Base-by-base conservation (phyloP, 64 coral and sea anemone genomes). In the Montipora cactus region DNA sequence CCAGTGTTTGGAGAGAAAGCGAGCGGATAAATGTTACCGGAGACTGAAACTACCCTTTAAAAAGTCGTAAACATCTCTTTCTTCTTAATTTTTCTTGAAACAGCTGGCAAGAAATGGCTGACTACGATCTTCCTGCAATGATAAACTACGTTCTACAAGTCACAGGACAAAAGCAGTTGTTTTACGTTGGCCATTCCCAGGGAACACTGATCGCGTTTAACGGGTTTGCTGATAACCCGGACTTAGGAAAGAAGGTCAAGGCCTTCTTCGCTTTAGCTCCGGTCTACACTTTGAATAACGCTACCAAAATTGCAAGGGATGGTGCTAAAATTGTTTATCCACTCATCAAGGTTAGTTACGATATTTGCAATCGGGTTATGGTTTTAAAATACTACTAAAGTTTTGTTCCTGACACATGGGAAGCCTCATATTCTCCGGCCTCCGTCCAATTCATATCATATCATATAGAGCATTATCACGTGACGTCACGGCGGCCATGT, bases 121-220 rank as follows among this genome's bases (percentile, higher is more conserved):
- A 90, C 0, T 89, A 57, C 9, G 95, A 97, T 49, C 72, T 97
- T 1, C 95, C 95, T 25, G 92, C 95, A 53, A 94, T 97, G 95
- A 97, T 97, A 18, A 76, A 97, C 7, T 94, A 94, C 44, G 92
- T 73, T 10, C 58, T 97, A 7, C 81, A 86, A 11, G 92, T 91
- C 44, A 72, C 95, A 4, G 92, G 92, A 1, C 92, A 97, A 75
- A 78, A 94, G 0, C 53, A 97, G 66, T 48, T 97, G 67, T 97
- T 78, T 59, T 97, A 97, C n/a, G 87, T 97, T 1, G 95, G 95
- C 0, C 95, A 97, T 47, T 97, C 95, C 3, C 95, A 97, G n/a
- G 95, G 95, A 13, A 97, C 95, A 9, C 78, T 97, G 57, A 92
- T 97, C 28, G 95, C 62, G 5, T 97, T 97, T 47, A 94, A 80